Evolutionary conservation across 2,888 invertebrate species (phyloP), one percentile per base, ranked within the genome.

Genomic region (Leptinotarsa haldemani): DNA sequence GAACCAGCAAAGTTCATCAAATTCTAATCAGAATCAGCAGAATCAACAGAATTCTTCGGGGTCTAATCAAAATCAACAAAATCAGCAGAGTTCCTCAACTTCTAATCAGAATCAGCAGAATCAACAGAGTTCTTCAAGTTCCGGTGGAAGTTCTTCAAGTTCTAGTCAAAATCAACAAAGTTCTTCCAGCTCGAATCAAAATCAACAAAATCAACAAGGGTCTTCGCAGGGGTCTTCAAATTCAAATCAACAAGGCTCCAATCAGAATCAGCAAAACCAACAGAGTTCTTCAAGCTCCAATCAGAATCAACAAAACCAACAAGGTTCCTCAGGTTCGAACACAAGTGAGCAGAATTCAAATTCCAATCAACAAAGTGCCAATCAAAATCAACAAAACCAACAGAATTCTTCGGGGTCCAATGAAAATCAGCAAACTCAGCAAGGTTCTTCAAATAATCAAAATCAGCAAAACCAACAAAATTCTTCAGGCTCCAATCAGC

Each of bases 131-230:
- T 74, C 74, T 5, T 15, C 68, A 47, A 40, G 20, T 64, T 75
- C 72, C n/a, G 25, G 56, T n/a, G 69, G 74, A 67, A 80, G 74
- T 72, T 73, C 73, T 25, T 66, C 69, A 12, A 30, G 61, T 22
- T 69, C 79, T 4, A 74, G 67, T 66, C 72, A 75, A 69, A 79
- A 77, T 46, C 80, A 80, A 71, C 80, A 70, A 25, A 56, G 70
- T 40, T 69, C 70, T 50, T 25, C 75, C 46, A 65, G 56, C 30
- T 53, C 52, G 67, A 65, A 58, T 50, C 47, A 40, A 30, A 73
- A 75, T 70, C 80, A 79, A 74, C 75, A 76, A 70, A 78, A 74
- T 69, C 77, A 77, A 63, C 78, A 77, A 70, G 64, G 69, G 48
- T 40, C 40, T 40, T 40, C 40, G 40, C 40, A 40, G 40, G 40